Base-by-base conservation (phyloP, 2,113 vertebrate species). In the Centropus bengalensis region DNA sequence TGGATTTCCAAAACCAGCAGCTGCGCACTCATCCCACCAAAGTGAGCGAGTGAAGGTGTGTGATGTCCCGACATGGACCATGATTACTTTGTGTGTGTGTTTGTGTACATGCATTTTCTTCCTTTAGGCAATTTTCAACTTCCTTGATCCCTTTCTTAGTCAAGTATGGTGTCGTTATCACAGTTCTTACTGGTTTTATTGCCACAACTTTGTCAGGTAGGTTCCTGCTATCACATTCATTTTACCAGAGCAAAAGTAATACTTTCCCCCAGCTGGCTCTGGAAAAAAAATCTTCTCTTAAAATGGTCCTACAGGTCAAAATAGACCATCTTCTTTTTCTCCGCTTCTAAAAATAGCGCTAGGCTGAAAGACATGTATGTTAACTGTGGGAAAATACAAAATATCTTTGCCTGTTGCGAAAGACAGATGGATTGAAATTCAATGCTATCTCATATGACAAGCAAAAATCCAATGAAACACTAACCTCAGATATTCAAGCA, bases 341-440 rank as follows among this genome's bases (percentile, higher is more conserved):
- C 27, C 42, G 17, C 17, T 79, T 56, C 24, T 30, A 73, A 40
- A 93, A 89, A 17, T 8, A 2, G 36, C 7, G 11, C 8, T 14
- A 14, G 24, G 58, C 5, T 22, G 17, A 16, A 42, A 52, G 21
- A 32, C 2, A 4, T 1, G 1, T 3, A 30, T 2, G 6, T 21
- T 24, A 42, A 36, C 44, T 23, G 21, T 44, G 15, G 67, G 15
- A 93, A 18, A 55, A 17, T 1, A 7, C 32, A 33, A n/a, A 26
- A 59, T 44, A 54, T 7, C 5, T 30, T 22, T 12, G 44, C 9
- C 59, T 49, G 38, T 7, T 27, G 44, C 21, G 60, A 60, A 74
- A 82, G 32, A 30, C 23, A 44, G 33, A 15, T 3, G 28, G 15
- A 28, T 7, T 51, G 76, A 36, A 69, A 40, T 66, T 23, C 62